Evolutionary conservation across 64 coral and sea anemone genomes (phyloP).

Genomic region (Montipora foliosa): DNA sequence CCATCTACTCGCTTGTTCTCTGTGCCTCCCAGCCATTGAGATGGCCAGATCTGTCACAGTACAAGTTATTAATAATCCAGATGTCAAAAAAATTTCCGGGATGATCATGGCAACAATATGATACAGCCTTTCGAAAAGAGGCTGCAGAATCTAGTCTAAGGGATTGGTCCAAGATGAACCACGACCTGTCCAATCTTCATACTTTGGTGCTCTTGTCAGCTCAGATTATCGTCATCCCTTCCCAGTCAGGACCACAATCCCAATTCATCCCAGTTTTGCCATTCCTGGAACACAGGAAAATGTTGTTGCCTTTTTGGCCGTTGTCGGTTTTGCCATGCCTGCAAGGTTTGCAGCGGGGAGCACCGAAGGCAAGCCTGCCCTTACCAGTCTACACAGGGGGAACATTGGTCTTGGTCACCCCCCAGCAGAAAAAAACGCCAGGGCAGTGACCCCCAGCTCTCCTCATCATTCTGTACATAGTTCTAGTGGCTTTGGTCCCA

Average conservation of each 20-base stretch:
- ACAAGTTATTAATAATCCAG: not conserved
- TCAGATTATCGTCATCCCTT: not conserved
- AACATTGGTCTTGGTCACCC: not conserved
- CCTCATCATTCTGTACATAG: not conserved
- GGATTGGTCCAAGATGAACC: not conserved
- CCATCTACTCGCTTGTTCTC: not conserved
- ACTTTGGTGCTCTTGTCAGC: not conserved
- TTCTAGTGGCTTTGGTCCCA: not conserved
- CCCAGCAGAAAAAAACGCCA: not conserved
- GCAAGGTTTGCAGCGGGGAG: not conserved
- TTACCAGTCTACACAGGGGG: not conserved
- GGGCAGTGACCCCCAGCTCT: not conserved
- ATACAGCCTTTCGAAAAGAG: not conserved
- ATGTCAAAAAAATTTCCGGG: not conserved
- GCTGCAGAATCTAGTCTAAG: not conserved
- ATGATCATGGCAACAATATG: not conserved
- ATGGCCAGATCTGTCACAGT: not conserved
- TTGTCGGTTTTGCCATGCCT: not conserved
- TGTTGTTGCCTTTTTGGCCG: not conserved
- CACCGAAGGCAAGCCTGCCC: not conserved
- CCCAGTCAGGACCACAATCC: not conserved
- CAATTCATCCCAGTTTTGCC: not conserved
- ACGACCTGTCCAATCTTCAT: not conserved
- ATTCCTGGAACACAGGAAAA: not conserved
- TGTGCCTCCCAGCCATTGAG: not conserved